Evolutionary conservation across 2,888 invertebrate species (phyloP).

Genomic region (Nomada ferruginata): DNA sequence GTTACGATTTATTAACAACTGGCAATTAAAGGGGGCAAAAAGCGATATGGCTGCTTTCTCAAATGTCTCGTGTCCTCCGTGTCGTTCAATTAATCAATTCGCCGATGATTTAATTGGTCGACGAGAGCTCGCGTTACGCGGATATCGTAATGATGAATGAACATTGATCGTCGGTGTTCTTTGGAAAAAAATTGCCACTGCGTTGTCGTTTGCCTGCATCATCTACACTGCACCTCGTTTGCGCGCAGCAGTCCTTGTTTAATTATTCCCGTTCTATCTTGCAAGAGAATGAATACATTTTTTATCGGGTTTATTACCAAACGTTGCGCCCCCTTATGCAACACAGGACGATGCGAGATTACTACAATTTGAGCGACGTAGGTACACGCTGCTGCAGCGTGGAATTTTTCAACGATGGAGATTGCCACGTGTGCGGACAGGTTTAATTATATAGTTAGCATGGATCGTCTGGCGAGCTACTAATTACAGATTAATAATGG

Average conservation of each 20-base stretch:
- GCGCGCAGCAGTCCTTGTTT: neutral
- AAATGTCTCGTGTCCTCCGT: neutral
- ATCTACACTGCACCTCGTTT: neutral
- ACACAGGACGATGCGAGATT: neutral
- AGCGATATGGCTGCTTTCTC: slow-evolving; percentile 9
- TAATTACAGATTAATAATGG: slow-evolving; percentile 65
- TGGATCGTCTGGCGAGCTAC: slow-evolving; percentile 34
- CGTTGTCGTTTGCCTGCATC: too few relatives aligned
- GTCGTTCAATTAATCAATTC: slow-evolving; percentile 27
- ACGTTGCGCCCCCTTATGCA: neutral
- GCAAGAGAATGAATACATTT: too few relatives aligned
- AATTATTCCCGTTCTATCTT: too few relatives aligned
- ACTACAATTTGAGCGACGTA: slow-evolving; percentile 5
- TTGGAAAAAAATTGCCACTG: too few relatives aligned
- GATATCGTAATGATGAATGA: too few relatives aligned
- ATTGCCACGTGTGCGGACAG: slow-evolving; percentile 31
- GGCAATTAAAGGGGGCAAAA: slow-evolving; percentile 29
- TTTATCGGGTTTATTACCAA: too few relatives aligned
- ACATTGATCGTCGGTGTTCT: too few relatives aligned
- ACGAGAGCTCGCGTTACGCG: neutral
- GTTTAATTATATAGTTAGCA: slow-evolving; percentile 59
- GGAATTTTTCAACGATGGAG: slow-evolving; percentile 33
- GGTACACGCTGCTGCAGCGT: neutral
- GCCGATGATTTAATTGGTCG: slow-evolving; percentile 43
- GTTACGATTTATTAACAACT: slow-evolving; percentile 38